Conservation (phyloP, 1,140 invertebrate species). For the Polypedilum pembai region DNA sequence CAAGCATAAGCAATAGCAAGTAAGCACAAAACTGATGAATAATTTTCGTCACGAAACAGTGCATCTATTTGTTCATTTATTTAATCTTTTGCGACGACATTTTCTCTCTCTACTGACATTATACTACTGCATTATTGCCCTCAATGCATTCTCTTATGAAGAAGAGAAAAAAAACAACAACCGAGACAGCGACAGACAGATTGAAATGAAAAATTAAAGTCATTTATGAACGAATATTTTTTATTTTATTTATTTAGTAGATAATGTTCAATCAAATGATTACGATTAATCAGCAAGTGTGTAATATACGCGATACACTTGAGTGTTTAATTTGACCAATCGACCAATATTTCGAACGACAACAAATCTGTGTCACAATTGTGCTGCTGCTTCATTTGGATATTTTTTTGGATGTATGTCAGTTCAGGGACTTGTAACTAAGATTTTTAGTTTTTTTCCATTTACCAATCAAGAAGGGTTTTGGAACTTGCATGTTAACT, state of each 20-base stretch:
- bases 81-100: slow-evolving; percentile 8
- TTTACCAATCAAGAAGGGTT: too few species aligned
- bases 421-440: too few species aligned
- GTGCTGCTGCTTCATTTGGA: too few species aligned
- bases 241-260: background rate
- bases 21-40: background rate
- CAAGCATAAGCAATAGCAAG: background rate
- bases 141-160: background rate
- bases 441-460: too few species aligned
- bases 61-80: slow-evolving; percentile 18
- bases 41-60: slow-evolving; percentile 17
- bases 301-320: too few species aligned
- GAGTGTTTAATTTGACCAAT: too few species aligned
- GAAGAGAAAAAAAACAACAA: too few species aligned
- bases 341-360: too few species aligned
- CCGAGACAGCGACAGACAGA: too few species aligned
- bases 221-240: background rate
- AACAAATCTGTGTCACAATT: too few species aligned
- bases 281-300: background rate
- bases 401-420: too few species aligned
- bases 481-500: too few species aligned
- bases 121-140: slow-evolving; percentile 1
- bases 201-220: background rate
- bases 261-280: slow-evolving; percentile 12
- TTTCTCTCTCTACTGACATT: background rate